Percentiles rank a stretch among this genome's conserved stretches.
Evolutionary conservation across 2,888 invertebrate genomes (phyloP).

Genomic region (Dimorphilus gyrociliatus): DNA sequence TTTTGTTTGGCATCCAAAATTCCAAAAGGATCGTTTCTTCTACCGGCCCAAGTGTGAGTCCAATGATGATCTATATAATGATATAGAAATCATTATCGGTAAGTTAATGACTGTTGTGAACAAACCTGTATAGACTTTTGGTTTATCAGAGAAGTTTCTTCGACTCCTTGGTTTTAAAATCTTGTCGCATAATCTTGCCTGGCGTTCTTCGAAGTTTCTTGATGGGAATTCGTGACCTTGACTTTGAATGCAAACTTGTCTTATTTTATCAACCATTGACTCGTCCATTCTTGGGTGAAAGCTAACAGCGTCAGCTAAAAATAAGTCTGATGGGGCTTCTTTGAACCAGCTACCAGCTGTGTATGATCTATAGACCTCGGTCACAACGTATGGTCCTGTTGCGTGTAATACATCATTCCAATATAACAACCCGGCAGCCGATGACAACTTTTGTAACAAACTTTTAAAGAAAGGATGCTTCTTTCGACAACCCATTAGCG

Average conservation of each 20-base stretch:
- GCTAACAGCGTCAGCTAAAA: slow-evolving; percentile 7
- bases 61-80: slow-evolving; percentile 10
- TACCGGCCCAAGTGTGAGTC: slow-evolving; percentile 12
- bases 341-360: no score
- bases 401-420: slow-evolving; percentile 9
- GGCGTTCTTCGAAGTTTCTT: slow-evolving; percentile 1
- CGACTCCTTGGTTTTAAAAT: slow-evolving; percentile 2
- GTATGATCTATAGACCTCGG: slow-evolving; percentile 6
- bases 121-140: no score
- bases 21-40: slow-evolving; percentile 8
- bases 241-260: slow-evolving; percentile 5
- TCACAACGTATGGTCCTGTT: slow-evolving; percentile 9
- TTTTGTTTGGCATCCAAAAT: no score
- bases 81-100: no score
- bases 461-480: slow-evolving; percentile 8
- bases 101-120: no score
- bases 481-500: slow-evolving; percentile 9
- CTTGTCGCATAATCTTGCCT: slow-evolving; percentile 5
- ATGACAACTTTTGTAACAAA: slow-evolving; percentile 5
- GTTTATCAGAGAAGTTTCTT: no score
- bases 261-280: slow-evolving; percentile 10
- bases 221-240: slow-evolving; percentile 3
- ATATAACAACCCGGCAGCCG: slow-evolving; percentile 4
- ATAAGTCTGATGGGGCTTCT: no score
- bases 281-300: slow-evolving; percentile 9